Conservation (phyloP, 1,140 invertebrate species). For the Homalodisca vitripennis region DNA sequence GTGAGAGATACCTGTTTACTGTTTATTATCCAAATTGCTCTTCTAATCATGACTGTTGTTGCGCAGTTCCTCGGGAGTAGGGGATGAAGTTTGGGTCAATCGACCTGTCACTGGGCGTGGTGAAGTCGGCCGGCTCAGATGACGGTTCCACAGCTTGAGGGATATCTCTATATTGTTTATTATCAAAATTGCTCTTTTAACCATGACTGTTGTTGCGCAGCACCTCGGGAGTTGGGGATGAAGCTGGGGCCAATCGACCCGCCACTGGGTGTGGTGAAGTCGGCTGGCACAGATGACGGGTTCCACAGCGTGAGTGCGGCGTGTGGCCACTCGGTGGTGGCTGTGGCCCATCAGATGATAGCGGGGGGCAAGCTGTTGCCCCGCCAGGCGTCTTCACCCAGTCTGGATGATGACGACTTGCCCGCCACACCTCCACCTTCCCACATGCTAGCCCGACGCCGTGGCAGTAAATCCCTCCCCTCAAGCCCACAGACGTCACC, state of each 20-base stretch:
- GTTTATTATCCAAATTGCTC: too few species aligned
- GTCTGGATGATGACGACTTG: constrained; percentile 10
- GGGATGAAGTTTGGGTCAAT: constrained; percentile 32
- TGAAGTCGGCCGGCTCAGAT: constrained; percentile 61
- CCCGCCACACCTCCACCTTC: constrained; percentile 42
- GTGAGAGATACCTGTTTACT: constrained; percentile 65
- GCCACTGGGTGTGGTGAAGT: constrained; percentile 49
- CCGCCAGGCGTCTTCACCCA: neutral
- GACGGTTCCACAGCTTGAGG: constrained; percentile 72
- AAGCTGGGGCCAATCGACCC: constrained; percentile 23
- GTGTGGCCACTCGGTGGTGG: constrained; percentile 68
- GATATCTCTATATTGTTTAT: too few species aligned
- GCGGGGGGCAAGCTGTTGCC: constrained; percentile 41
- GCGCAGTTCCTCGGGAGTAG: constrained; percentile 41
- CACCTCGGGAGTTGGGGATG: constrained; percentile 39
- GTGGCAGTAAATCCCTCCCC: constrained; percentile 68
- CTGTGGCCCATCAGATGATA: constrained; percentile 71
- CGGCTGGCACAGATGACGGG: constrained; percentile 64
- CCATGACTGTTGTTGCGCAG: constrained; percentile 40
- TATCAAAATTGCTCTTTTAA: too few species aligned
- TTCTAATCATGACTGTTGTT: too few species aligned
- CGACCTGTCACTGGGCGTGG: constrained; percentile 34
- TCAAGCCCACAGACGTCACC: constrained; percentile 65
- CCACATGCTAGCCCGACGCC: constrained; percentile 45
- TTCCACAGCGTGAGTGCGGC: constrained; percentile 67